Percentiles rank a stretch among this genome's conserved stretches.
phyloP scores from a whole-genome alignment of 1,140 invertebrate species.

The Melipona quadrifasciata region DNA sequence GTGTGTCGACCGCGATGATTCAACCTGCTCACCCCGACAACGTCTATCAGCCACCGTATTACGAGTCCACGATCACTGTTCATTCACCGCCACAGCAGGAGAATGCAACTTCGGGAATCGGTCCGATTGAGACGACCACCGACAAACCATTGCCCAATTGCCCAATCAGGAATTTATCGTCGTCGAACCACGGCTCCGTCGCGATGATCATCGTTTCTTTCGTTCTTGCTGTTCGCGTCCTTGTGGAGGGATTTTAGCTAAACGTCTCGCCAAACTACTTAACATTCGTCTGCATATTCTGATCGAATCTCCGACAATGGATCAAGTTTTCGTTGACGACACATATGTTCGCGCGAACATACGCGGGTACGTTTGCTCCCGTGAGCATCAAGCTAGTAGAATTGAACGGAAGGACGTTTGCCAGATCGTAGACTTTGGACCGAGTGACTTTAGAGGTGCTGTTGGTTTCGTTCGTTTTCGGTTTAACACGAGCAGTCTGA shows the following conservation, averaged over 20 bases:
- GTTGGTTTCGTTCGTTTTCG: slow-evolving; percentile 30
- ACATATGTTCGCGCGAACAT: slow-evolving; percentile 5
- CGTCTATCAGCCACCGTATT: slow-evolving; percentile 62
- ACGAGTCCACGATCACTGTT: slow-evolving; percentile 55
- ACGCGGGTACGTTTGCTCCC: slow-evolving; percentile 56
- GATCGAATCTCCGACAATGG: not conserved
- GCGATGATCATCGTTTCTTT: not conserved
- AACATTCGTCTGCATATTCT: not conserved
- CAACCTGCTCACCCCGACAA: slow-evolving; percentile 50
- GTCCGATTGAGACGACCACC: slow-evolving; percentile 38
- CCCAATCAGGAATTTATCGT: not conserved
- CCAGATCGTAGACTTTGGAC: not conserved
- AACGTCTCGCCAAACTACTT: not conserved
- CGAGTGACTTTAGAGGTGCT: not conserved
- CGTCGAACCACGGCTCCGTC: not conserved
- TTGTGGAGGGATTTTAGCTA: slow-evolving; percentile 45
- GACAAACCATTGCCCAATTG: slow-evolving; percentile 61
- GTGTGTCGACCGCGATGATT: slow-evolving; percentile 39
- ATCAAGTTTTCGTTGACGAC: not conserved
- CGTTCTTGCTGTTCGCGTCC: not conserved
- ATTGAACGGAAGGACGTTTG: slow-evolving; percentile 26
- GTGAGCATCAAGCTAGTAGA: not conserved
- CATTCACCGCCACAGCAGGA: not conserved
- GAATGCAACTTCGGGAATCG: not conserved
- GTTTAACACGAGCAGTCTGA: not conserved